A percentile compares a stretch with the other conserved stretches of the same genome.
These are phyloP conservation scores for Candoia aspera DNA, from an alignment of 2,113 vertebrate species.

Conservation along the genomic window DNA sequence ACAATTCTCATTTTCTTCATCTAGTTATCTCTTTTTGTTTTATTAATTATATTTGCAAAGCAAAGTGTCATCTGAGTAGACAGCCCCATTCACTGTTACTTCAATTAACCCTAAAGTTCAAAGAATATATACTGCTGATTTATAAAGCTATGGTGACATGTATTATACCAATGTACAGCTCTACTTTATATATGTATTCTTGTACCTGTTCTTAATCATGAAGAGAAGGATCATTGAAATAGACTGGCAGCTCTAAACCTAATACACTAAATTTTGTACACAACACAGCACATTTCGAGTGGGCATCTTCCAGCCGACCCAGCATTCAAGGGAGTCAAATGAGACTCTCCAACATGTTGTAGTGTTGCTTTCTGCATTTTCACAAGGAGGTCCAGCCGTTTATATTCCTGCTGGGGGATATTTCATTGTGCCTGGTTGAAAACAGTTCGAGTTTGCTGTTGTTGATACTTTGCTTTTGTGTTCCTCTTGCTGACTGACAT, in stretches of 20 bases:
- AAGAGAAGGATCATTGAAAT: background rate
- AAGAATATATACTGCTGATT: background rate
- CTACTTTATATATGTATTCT: too few species aligned
- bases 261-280: slow-evolving; percentile 22
- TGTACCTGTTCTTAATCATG: background rate
- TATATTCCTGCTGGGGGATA: slow-evolving; percentile 54
- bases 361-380: slow-evolving; percentile 13
- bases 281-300: slow-evolving; percentile 31
- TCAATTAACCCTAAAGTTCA: slow-evolving; percentile 19
- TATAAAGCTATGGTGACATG: background rate
- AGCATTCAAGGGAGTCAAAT: background rate
- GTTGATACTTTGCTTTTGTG: slow-evolving; percentile 83
- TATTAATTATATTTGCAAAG: slow-evolving; percentile 45
- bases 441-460: slow-evolving; percentile 74
- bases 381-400: slow-evolving; percentile 40
- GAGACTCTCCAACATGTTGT: slow-evolving; percentile 36
- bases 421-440: slow-evolving; percentile 53
- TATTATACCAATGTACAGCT: background rate
- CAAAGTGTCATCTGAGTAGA: slow-evolving; percentile 22
- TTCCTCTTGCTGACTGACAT: slow-evolving; percentile 97
- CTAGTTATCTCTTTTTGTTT: slow-evolving; percentile 25
- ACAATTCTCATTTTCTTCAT: slow-evolving; percentile 42
- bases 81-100: slow-evolving; percentile 13
- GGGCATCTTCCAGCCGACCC: background rate
- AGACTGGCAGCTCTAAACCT: slow-evolving; percentile 20